Base-by-base conservation (phyloP, 2,797 vertebrate species). In the Hemibagrus guttatus region DNA sequence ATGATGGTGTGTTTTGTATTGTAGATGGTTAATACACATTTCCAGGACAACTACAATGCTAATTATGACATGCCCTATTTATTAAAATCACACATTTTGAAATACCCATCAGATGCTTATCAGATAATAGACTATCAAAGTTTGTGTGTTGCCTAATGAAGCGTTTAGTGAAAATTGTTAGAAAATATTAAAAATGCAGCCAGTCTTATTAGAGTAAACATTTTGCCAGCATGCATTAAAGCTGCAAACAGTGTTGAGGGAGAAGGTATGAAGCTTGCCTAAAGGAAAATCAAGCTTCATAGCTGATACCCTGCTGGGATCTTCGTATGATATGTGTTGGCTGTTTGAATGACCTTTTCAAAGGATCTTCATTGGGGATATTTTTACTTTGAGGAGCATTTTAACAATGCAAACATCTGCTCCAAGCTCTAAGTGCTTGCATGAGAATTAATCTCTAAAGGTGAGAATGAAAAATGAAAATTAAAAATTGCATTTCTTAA, bases 41-140 rank as follows among this genome's bases (percentile, higher is more conserved):
- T 78, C 28, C 49, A 56, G 28, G 52, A 56, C 3, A n/a, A 76
- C 74, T 21, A 35, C 75, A 5, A 17, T 35, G 52, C 31, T 58
- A 58, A 80, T 80, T 58, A 80, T 80, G 74, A 52, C 49, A 52
- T 28, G 2, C 5, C 49, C 72, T 54, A 54, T 76, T 54, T 75
- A 75, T 75, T 76, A 52, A 17, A n/a, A 52, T 75, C 26, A 52
- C 71, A n/a, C 23, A n/a, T 54, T 75, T 52, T 17, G 28, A 54
- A 76, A 49, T n/a, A 52, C 49, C 21, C 12, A n/a, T 46, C 42
- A 72, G 26, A 52, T 28, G 72, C 46, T 28, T 52, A n/a, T 28
- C n/a, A 8, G 74, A 56, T 76, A 58, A 58, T 59, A 13, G 28
- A 58, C 28, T 78, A 4, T 59, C 28, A 79, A 31, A 35, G 54